Base-by-base conservation (phyloP, 2,113 vertebrate species). In the Proteles cristata region DNA sequence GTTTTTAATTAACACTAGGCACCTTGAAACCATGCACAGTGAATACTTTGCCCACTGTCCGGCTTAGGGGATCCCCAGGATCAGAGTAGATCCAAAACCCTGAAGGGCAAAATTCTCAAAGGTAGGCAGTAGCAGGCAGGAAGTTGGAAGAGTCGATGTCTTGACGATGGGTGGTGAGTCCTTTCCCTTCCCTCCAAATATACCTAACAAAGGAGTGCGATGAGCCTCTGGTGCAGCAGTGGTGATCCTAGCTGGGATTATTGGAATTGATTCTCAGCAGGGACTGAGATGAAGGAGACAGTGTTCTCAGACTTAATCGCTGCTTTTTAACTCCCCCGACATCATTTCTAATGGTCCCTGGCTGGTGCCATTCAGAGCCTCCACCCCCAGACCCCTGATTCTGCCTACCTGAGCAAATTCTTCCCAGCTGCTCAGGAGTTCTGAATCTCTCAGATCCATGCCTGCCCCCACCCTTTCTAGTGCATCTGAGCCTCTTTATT, bases 241-340 rank as follows among this genome's bases (percentile, higher is more conserved):
- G n/a, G 83, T 61, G 83, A 79, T 80, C 74, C 74, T 90, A 82
- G 66, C 43, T 48, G 86, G 95, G 94, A 97, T 98, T 96, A 88
- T 74, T 88, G 58, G 95, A 86, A 95, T 31, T 88, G 90, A 74
- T 50, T 97, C 93, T 96, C 98, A 94, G 93, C 93, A 92, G 93
- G 88, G 66, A 85, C 87, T 80, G 96, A 92, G 88, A 93, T 33
- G 95, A 94, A 96, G 76, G 96, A 97, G 97, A 96, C 91, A 90
- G 4, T 97, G 93, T 97, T 97, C 92, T 97, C 92, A 83, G 90
- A 77, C 92, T 93, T 98, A 97, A 98, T 96, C 69, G 0, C 43
- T 69, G 93, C 96, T 91, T 97, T 96, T 96, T 94, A 91, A 90
- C 83, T 96, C 96, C 94, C 71, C 82, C 88, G 45, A 15, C 26